Evolutionary conservation across 2,888 invertebrate genomes (phyloP).

Genomic region (Diarsia rubi): DNA sequence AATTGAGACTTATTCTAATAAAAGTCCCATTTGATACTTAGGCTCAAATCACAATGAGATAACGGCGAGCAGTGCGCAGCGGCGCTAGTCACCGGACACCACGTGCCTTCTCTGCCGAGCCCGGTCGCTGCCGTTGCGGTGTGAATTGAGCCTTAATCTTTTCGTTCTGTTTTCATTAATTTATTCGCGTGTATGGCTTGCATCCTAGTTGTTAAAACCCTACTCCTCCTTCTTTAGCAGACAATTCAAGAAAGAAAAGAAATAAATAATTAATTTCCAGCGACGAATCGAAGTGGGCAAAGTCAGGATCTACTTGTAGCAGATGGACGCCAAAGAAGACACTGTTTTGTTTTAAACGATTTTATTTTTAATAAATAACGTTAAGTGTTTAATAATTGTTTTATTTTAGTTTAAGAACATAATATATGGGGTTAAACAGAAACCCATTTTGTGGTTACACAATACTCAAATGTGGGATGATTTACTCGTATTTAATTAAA

Average conservation of each 20-base stretch:
- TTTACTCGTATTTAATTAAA: not conserved
- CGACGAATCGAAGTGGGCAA: conserved; percentile 56
- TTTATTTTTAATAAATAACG: conserved; percentile 65
- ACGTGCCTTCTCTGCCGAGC: no score
- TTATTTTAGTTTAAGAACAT: conserved; percentile 36
- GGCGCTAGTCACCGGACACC: no score
- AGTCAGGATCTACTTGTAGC: conserved; percentile 49
- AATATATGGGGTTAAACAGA: not conserved
- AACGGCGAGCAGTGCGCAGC: no score
- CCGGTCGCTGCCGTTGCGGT: no score
- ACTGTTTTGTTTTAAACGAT: conserved; percentile 50
- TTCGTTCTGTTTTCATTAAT: not conserved
- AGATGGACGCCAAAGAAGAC: conserved; percentile 42
- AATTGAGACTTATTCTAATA: not conserved
- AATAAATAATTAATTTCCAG: conserved; percentile 37
- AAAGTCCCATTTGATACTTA: no score
- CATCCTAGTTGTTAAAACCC: not conserved
- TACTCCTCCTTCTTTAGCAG: conserved; percentile 45
- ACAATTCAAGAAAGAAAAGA: conserved; percentile 21
- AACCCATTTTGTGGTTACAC: conserved; percentile 5
- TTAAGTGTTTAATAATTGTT: conserved; percentile 47
- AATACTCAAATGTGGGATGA: not conserved
- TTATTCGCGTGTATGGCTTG: conserved; percentile 15
- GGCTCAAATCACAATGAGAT: no score
- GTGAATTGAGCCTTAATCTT: not conserved